Base-by-base conservation (phyloP, 2,888 invertebrate species). In the Pemphredon lugubris region DNA sequence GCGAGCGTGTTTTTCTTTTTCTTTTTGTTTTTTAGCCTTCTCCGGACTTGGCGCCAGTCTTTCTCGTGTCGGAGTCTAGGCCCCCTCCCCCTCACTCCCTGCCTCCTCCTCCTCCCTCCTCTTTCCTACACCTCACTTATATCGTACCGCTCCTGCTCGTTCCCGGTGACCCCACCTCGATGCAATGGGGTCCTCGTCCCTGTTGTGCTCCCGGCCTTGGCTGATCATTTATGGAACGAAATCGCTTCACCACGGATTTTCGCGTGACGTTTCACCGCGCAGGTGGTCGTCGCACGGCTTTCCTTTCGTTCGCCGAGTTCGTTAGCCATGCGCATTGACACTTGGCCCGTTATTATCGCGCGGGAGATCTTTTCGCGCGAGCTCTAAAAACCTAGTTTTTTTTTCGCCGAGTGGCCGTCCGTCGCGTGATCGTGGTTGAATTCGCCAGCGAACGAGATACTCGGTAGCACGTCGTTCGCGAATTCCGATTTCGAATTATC, bases 221-320 rank as follows among this genome's bases (percentile, higher is more conserved):
- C 73, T 69, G 42, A 81, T 79, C 78, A 75, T 81, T 80, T 73
- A 60, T 75, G 42, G 58, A 70, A 55, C 45, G 54, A 65, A 81
- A 67, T 81, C 51, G 53, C 48, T 54, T 64, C 54, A 57, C 67
- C 50, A n/a, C n/a, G n/a, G 54, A 50, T 50, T 58, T 77, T 45
- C 32, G 54, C 59, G 51, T 40, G 23, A 51, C 64, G 30, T 44
- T 64, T 21, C 14, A 26, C 20, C 53, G 26, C 51, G 59, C 79
- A 81, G 75, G 73, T 81, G 71, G 71, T 77, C 77, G 66, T 37
- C 37, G n/a, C n/a, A n/a, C 16, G 26, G 64, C 55, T 60, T 81
- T 73, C 47, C 48, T 48, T 64, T 61, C 42, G n/a, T n/a, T n/a
- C 55, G 14, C 18, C 34, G 53, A 54, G 67, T 76, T 75, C 66